Conservation (phyloP, 2,113 vertebrate species). For the Haplotaxodon microlepis region DNA sequence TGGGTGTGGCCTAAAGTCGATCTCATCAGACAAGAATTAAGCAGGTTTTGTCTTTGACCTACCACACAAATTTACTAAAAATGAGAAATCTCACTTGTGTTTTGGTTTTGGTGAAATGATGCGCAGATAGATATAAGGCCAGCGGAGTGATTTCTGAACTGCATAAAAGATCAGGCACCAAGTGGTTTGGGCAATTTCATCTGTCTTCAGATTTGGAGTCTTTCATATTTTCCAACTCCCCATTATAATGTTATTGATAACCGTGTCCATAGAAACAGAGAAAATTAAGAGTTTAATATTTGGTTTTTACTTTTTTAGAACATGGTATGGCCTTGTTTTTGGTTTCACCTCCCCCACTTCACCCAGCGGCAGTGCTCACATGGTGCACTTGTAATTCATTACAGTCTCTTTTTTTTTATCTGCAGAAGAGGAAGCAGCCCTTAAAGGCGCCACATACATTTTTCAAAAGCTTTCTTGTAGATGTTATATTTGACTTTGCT, state of each 20-base stretch:
- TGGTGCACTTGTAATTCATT: constrained; percentile 34
- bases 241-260: neutral
- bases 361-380: constrained; percentile 25
- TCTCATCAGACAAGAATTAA: neutral
- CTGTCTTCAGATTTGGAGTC: neutral
- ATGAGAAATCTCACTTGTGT: neutral
- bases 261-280: neutral
- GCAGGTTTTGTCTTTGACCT: neutral
- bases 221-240: neutral
- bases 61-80: neutral
- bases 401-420: neutral
- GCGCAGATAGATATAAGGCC: neutral
- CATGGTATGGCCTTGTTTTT: constrained; percentile 10
- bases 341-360: constrained; percentile 46
- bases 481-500: neutral
- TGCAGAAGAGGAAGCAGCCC: constrained; percentile 2
- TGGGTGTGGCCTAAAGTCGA: constrained; percentile 58
- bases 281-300: neutral
- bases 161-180: neutral
- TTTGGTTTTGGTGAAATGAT: neutral
- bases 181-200: neutral
- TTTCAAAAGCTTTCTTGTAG: neutral
- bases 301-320: neutral
- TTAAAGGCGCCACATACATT: constrained; percentile 27
- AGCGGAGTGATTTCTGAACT: neutral